Percentiles rank a stretch among this genome's conserved stretches.
Conservation (phyloP, 2,113 vertebrate species). For the Cricetomys ansorgei region DNA sequence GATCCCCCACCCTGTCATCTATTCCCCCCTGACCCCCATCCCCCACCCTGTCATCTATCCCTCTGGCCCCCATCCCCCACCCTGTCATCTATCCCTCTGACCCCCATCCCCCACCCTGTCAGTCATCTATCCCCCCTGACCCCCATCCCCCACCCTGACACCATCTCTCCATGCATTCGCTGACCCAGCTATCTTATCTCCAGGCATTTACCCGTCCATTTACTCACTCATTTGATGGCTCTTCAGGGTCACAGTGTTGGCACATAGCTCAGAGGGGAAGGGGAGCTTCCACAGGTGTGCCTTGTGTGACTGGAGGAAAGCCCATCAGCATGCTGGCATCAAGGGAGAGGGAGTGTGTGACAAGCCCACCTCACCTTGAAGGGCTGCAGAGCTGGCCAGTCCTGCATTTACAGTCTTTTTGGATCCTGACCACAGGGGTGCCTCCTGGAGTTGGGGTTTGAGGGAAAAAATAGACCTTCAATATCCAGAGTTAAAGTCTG, state of each 20-base stretch:
- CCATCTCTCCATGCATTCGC: not conserved
- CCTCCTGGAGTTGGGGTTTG: not conserved
- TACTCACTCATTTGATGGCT: not conserved
- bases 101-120: not conserved
- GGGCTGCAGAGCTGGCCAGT: too few species aligned
- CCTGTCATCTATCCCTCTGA: too few species aligned
- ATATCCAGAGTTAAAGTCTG: not conserved
- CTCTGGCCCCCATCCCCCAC: not conserved
- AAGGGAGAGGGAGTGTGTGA: not conserved
- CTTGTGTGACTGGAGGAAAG: not conserved
- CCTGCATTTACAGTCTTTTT: not conserved
- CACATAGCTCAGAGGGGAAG: not conserved
- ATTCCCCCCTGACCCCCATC: too few species aligned
- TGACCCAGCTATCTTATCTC: not conserved
- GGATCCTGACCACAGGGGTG: too few species aligned
- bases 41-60: too few species aligned
- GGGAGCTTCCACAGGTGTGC: not conserved
- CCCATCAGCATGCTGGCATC: too few species aligned
- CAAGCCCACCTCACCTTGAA: not conserved
- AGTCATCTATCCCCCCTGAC: too few species aligned
- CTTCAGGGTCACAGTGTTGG: not conserved
- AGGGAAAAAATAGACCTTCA: not conserved
- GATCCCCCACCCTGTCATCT: too few species aligned
- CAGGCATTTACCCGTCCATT: not conserved
- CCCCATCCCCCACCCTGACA: too few species aligned